Evolutionary conservation across 2,113 vertebrate genomes (phyloP), one percentile per base, ranked within the genome.

Genomic region (Siniperca knerii): DNA sequence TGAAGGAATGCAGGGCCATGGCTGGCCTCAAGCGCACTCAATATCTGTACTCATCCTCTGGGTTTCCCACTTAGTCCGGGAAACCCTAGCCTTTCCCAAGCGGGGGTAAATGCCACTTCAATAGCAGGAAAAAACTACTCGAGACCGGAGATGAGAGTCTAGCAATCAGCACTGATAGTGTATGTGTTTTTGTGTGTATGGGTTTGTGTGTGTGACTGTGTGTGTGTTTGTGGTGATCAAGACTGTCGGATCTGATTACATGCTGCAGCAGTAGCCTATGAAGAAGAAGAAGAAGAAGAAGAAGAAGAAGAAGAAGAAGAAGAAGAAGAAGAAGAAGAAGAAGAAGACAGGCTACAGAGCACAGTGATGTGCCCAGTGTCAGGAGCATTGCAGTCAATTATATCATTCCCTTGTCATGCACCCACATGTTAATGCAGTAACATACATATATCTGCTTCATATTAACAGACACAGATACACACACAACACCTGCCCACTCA

Each of bases 11-110:
- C 75, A 81, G 71, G 54, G 52, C 65, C 54, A 58, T 12, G 42
- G 42, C 70, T 33, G 79, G 81, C 57, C 58, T 75, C 11, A 77
- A 67, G 79, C 25, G 2, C 69, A 82, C 73, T 79, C 62, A 88
- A 62, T 79, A 83, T 85, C 89, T 87, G 69, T 83, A 87, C 85
- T 85, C 91, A 90, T 92, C 87, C 87, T 89, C 75, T 71, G 83
- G 72, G 83, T 71, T 75, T 71, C 62, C 90, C 90, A 92, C 87
- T 93, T 91, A 92, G 77, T 37, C 58, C 35, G 60, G 81, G 92
- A 93, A 94, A 93, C 88, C 77, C 78, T 35, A 92, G 87, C 84
- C 79, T 77, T 81, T 80, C 86, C 80, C 60, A 77, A 90, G 85
- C 72, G 61, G 54, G 75, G 82, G 69, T 52, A 91, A 89, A 89